phyloP scores from a whole-genome alignment of 2,888 invertebrate genomes.

The Limnephilus rhombicus region DNA sequence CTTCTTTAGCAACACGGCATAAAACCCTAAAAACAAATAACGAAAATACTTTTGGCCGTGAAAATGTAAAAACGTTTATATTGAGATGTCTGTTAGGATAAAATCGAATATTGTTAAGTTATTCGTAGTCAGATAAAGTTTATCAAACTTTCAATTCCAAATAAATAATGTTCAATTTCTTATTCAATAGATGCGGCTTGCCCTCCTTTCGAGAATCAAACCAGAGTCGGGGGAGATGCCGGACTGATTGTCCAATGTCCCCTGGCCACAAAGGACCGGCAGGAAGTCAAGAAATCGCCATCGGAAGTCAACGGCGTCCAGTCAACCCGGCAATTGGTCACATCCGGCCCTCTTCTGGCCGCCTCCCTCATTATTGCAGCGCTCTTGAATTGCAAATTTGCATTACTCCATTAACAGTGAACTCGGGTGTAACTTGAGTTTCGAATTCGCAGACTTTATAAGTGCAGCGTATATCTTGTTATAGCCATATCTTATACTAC shows the following conservation, averaged over 20 bases:
- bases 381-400: background rate
- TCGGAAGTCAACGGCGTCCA: slow-evolving; percentile 31
- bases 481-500: background rate
- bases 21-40: no score
- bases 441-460: slow-evolving; percentile 7
- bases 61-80: no score
- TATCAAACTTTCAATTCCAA: no score
- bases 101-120: no score
- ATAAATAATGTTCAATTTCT: background rate
- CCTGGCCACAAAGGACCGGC: slow-evolving; percentile 64
- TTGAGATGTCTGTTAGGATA: no score
- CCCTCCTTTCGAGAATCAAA: slow-evolving; percentile 57
- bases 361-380: background rate
- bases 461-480: background rate
- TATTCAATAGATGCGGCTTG: slow-evolving; percentile 63
- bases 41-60: no score
- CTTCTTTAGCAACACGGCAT: no score
- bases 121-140: no score
- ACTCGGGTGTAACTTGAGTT: background rate
- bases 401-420: slow-evolving; percentile 1
- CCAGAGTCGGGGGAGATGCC: slow-evolving; percentile 58
- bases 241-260: slow-evolving; percentile 65
- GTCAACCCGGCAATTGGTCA: background rate
- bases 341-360: background rate
- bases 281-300: slow-evolving; percentile 58